phyloP scores from a whole-genome alignment of 1,140 invertebrate genomes.

The Hyles vespertilio region DNA sequence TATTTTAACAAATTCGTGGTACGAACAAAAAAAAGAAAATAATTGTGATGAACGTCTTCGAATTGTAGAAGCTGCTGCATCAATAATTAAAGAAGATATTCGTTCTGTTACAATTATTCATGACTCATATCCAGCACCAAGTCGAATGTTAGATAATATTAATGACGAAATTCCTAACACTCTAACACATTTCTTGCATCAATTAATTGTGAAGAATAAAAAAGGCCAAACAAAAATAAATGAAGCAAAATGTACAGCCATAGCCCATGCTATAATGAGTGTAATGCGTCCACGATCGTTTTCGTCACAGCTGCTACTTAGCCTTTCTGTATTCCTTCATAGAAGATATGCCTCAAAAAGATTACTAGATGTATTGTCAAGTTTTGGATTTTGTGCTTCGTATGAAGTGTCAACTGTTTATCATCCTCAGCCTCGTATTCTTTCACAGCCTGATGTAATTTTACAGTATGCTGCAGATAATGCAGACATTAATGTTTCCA shows the following conservation, averaged over 20 bases:
- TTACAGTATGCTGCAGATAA: constrained; percentile 50
- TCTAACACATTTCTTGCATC: constrained; percentile 39
- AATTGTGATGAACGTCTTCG: constrained; percentile 17
- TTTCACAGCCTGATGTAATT: too few relatives aligned
- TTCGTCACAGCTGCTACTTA: constrained; percentile 47
- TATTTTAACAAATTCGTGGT: constrained; percentile 32
- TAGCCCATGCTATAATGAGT: too few relatives aligned
- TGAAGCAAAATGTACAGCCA: too few relatives aligned
- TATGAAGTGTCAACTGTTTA: constrained; percentile 55
- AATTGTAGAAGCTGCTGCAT: constrained; percentile 47
- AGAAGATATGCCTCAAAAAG: constrained; percentile 30
- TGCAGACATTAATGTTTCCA: constrained; percentile 51
- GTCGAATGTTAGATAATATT: constrained; percentile 33
- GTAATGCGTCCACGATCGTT: constrained; percentile 25
- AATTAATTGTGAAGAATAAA: constrained; percentile 43
- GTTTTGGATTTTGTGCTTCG: constrained; percentile 44
- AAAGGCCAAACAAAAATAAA: constrained; percentile 12
- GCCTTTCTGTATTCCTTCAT: constrained; percentile 36
- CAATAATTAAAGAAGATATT: constrained; percentile 53
- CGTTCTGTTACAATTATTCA: constrained; percentile 36
- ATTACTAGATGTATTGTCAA: constrained; percentile 46
- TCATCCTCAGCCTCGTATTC: constrained; percentile 24
- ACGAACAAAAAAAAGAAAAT: constrained; percentile 11
- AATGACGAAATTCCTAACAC: constrained; percentile 45
- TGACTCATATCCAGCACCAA: constrained; percentile 40